These are phyloP conservation scores for Clanis bilineata DNA, from an alignment of 2,888 invertebrate species.

Conservation along the genomic window DNA sequence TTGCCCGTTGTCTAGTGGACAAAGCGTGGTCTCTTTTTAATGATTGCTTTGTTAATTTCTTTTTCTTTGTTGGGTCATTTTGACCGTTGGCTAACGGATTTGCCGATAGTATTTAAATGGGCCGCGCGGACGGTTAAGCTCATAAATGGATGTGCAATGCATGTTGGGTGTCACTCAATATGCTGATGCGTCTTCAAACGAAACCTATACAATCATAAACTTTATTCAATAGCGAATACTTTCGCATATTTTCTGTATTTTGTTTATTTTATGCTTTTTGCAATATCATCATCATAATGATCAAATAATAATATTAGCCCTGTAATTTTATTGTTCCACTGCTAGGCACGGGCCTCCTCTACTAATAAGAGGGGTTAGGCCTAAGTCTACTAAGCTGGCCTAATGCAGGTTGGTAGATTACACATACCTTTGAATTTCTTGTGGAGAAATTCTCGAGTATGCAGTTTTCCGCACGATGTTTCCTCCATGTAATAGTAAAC, in stretches of 20 bases:
- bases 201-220: constrained; percentile 7
- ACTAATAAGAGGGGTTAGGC: no score
- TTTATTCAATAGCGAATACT: not conserved
- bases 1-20: constrained; percentile 64
- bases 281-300: no score
- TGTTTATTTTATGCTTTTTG: no score
- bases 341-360: no score
- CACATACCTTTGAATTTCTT: no score
- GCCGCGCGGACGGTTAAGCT: constrained; percentile 48
- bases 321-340: no score
- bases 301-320: no score
- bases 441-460: no score
- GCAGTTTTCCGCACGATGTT: no score
- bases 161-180: constrained; percentile 22
- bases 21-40: constrained; percentile 79
- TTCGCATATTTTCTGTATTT: not conserved
- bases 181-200: not conserved
- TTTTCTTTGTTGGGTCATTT: constrained; percentile 69
- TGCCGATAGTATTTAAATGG: constrained; percentile 73
- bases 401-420: no score
- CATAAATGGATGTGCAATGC: constrained; percentile 11
- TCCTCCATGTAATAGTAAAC: no score
- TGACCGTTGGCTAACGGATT: constrained; percentile 79
- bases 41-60: constrained; percentile 75
- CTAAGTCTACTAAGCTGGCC: no score